Conservation (phyloP, 2,113 vertebrate species). For the Boulengeromyrus knoepffleri region DNA sequence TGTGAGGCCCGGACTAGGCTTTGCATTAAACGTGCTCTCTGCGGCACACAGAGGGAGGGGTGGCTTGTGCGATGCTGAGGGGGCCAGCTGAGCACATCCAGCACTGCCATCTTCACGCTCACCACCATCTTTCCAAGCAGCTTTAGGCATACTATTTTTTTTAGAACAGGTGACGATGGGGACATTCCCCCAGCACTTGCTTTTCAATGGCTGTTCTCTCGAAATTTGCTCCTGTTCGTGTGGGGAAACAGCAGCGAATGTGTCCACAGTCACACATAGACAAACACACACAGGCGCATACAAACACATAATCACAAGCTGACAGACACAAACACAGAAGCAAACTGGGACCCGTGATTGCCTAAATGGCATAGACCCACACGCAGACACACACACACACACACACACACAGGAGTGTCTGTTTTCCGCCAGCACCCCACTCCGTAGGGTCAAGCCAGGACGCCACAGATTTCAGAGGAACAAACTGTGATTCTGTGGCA, state of each 20-base stretch:
- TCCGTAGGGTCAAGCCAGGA: background rate
- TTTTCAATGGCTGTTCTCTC: background rate
- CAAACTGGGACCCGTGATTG: background rate
- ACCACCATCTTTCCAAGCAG: background rate
- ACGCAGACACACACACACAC: background rate
- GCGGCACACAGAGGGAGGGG: background rate
- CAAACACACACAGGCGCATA: background rate
- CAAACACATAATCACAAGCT: constrained; percentile 24
- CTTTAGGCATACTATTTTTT: background rate
- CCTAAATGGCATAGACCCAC: background rate
- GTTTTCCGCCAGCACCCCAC: background rate
- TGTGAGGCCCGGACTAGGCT: background rate
- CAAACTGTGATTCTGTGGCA: constrained; percentile 9
- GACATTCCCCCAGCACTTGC: background rate
- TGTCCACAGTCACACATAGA: background rate
- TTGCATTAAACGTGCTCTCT: background rate
- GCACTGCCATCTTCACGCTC: background rate
- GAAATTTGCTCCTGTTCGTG: background rate
- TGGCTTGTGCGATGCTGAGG: background rate
- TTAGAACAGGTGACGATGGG: background rate
- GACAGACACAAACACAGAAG: constrained; percentile 20
- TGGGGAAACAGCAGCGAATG: background rate
- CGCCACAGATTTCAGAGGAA: background rate
- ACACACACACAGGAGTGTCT: background rate
- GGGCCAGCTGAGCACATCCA: background rate